Evolutionary conservation across 2,888 invertebrate genomes (phyloP).

Genomic region (Punctoribates punctum): DNA sequence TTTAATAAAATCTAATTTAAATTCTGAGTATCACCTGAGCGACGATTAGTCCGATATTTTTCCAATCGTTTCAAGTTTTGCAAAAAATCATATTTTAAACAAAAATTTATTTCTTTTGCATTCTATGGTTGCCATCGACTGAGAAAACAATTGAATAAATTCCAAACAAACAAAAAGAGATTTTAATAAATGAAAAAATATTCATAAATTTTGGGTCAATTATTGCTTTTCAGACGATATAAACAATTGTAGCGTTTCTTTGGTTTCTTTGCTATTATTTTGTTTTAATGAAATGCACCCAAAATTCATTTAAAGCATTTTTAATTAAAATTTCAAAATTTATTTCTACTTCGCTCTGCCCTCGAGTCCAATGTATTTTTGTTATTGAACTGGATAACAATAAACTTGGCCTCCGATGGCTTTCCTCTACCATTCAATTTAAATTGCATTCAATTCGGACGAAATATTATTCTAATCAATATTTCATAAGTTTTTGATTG

Average conservation of each 20-base stretch:
- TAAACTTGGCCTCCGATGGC: slow-evolving; percentile 14
- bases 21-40: slow-evolving; percentile 23
- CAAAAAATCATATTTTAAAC: not conserved
- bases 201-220: slow-evolving; percentile 9
- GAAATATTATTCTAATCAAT: too few relatives aligned
- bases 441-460: not conserved
- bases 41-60: not conserved
- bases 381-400: not conserved
- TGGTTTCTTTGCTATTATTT: not conserved
- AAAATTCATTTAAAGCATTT: slow-evolving; percentile 19
- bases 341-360: not conserved
- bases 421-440: not conserved
- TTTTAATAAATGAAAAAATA: slow-evolving; percentile 18
- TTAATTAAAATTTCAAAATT: slow-evolving; percentile 11
- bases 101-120: not conserved
- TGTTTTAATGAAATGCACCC: slow-evolving; percentile 30
- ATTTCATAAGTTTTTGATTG: too few relatives aligned
- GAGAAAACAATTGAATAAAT: not conserved
- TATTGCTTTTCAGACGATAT: not conserved
- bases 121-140: not conserved
- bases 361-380: slow-evolving; percentile 1
- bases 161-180: not conserved
- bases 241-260: slow-evolving; percentile 2
- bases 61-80: not conserved
- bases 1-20: slow-evolving; percentile 28